Evolutionary conservation across 2,113 vertebrate genomes (phyloP).

Genomic region (Sphaerodactylus townsendi): DNA sequence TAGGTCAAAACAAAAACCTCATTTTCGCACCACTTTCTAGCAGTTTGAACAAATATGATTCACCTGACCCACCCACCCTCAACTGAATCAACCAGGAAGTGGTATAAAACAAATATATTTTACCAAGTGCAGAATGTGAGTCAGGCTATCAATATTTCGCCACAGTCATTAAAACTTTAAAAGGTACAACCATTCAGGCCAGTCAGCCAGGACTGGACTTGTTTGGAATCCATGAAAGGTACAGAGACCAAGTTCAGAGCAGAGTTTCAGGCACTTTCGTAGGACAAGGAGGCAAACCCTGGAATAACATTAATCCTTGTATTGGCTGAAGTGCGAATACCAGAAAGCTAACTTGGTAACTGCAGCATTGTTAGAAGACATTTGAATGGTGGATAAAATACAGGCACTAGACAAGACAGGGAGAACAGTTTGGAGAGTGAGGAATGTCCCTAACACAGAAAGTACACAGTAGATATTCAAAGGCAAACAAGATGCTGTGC

Average conservation of each 20-base stretch:
- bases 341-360: neutral
- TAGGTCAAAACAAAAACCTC: neutral
- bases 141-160: conserved; percentile 12
- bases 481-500: neutral
- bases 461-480: neutral
- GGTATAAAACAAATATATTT: neutral
- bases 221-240: neutral
- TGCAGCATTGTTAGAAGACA: neutral
- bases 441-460: neutral
- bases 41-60: neutral
- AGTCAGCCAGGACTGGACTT: neutral
- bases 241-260: neutral
- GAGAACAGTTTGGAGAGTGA: neutral
- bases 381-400: neutral
- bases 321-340: neutral
- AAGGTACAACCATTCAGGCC: neutral
- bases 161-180: conserved; percentile 7
- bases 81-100: neutral
- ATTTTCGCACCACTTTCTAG: neutral
- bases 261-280: neutral
- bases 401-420: neutral
- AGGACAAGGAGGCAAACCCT: neutral
- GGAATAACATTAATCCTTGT: neutral
- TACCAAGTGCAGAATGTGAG: neutral
- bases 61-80: neutral